A percentile compares a stretch with the other conserved stretches of the same genome.
phyloP scores from a whole-genome alignment of 2,888 invertebrate species.

The Dryadula phaetusa region DNA sequence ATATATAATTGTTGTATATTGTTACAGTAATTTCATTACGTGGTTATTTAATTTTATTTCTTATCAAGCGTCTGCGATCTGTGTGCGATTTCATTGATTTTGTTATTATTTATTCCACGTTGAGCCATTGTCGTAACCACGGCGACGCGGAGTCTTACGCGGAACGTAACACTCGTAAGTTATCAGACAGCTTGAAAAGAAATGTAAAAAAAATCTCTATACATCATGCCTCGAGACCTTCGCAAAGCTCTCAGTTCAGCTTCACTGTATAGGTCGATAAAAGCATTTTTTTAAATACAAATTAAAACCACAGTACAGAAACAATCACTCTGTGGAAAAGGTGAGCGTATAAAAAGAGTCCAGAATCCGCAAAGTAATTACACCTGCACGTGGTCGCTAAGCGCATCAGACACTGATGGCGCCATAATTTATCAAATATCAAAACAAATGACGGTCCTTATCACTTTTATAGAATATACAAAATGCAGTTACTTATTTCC shows the following conservation, averaged over 20 bases:
- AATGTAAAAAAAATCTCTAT: slow-evolving; percentile 81
- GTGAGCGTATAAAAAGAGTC: slow-evolving; percentile 82
- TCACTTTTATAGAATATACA: slow-evolving; percentile 85
- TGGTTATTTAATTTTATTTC: slow-evolving; percentile 75
- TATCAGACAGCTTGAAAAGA: slow-evolving; percentile 79
- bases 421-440: slow-evolving; percentile 82
- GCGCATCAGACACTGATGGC: slow-evolving; percentile 78
- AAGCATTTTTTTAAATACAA: slow-evolving; percentile 76
- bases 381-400: slow-evolving; percentile 73
- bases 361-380: slow-evolving; percentile 82
- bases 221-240: slow-evolving; percentile 80
- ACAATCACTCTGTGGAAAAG: slow-evolving; percentile 80
- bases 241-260: slow-evolving; percentile 74
- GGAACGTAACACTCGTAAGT: slow-evolving; percentile 48
- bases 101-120: slow-evolving; percentile 49
- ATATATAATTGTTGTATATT: slow-evolving; percentile 77
- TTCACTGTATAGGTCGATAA: slow-evolving; percentile 72
- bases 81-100: slow-evolving; percentile 55
- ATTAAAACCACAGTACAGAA: slow-evolving; percentile 72
- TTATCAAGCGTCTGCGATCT: slow-evolving; percentile 74
- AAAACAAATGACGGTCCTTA: slow-evolving; percentile 84
- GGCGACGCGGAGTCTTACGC: slow-evolving; percentile 42
- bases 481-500: slow-evolving; percentile 86
- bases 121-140: slow-evolving; percentile 34
- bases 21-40: slow-evolving; percentile 85